A percentile compares a stretch with the other conserved stretches of the same genome.
phyloP scores from a whole-genome alignment of 1,140 invertebrate genomes.

The Drusus annulatus region DNA sequence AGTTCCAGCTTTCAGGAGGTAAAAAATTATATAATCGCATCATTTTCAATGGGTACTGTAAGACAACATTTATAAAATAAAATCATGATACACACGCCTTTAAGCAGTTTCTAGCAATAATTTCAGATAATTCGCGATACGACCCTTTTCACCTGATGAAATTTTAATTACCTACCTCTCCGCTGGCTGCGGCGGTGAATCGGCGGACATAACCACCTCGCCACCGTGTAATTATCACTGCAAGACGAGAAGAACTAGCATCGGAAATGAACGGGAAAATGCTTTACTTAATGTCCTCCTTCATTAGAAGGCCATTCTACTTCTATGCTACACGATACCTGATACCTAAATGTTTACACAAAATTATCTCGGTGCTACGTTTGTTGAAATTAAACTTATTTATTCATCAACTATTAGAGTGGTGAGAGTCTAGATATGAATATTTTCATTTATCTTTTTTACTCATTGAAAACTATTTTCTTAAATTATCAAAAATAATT shows the following conservation, averaged over 20 bases:
- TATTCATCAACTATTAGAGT: too few relatives aligned
- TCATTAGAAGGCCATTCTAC: slow-evolving; percentile 20
- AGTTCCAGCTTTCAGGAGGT: too few relatives aligned
- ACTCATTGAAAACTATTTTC: too few relatives aligned
- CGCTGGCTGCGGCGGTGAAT: neutral
- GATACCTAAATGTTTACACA: too few relatives aligned
- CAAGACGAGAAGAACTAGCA: slow-evolving; percentile 39
- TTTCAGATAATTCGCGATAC: slow-evolving; percentile 36
- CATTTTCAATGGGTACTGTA: too few relatives aligned
- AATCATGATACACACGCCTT: slow-evolving; percentile 30
- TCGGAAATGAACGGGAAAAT: slow-evolving; percentile 44
- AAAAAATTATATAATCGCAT: too few relatives aligned
- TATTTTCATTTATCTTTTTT: too few relatives aligned
- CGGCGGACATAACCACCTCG: neutral
- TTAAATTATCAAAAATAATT: too few relatives aligned
- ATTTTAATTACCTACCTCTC: slow-evolving; percentile 33
- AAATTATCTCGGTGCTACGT: too few relatives aligned
- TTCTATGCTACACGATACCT: too few relatives aligned
- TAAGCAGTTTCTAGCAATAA: slow-evolving; percentile 24
- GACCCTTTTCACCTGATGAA: slow-evolving; percentile 32
- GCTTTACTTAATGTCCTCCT: slow-evolving; percentile 36
- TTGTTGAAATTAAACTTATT: too few relatives aligned
- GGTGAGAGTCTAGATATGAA: too few relatives aligned
- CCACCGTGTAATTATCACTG: slow-evolving; percentile 36
- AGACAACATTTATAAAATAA: slow-evolving; percentile 18